Evolutionary conservation across 2,113 vertebrate species (phyloP), one percentile per base, ranked within the genome.

Genomic region (Empidonax traillii): DNA sequence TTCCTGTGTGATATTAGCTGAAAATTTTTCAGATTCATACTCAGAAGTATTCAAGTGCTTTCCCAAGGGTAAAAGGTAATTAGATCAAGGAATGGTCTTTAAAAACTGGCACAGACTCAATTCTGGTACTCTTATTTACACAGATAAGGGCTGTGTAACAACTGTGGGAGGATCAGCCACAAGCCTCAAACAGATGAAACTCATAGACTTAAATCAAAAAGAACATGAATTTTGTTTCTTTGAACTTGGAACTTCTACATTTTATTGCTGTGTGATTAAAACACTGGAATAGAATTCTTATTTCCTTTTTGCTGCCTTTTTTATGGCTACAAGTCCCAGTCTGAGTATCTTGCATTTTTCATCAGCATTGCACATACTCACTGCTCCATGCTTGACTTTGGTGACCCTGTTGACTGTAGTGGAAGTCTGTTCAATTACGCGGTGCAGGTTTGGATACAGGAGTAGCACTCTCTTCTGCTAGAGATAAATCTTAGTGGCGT

Each of bases 261-360:
- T 95, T 95, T 90, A 96, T 71, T 95, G 68, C 83, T 43, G 22
- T 89, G 59, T 94, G 84, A 94, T 95, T 87, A 91, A 94, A 96
- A 80, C 94, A 78, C 39, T 87, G 79, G 93, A 89, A 87, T 61
- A 87, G 56, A 94, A 94, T 89, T 90, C 76, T 87, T 62, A 61
- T 93, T 95, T 86, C 72, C 33, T 67, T 92, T 93, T 91, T 77
- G 62, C 82, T 96, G 90, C 75, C 51, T 88, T 95, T 44, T 93
- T 95, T 95, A 93, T 77, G 80, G 76, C 92, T 95, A 86, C 94
- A 94, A 81, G 82, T 89, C 61, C 94, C 83, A 87, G 0, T 84
- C 53, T 11, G 4, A 94, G 46, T 96, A 65, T 89, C 76, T 75
- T 68, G 61, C 25, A 78, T 41, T 56, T 74, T 51, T 31, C 49